phyloP scores from a whole-genome alignment of 2,113 vertebrate species.

The Pteronura brasiliensis region DNA sequence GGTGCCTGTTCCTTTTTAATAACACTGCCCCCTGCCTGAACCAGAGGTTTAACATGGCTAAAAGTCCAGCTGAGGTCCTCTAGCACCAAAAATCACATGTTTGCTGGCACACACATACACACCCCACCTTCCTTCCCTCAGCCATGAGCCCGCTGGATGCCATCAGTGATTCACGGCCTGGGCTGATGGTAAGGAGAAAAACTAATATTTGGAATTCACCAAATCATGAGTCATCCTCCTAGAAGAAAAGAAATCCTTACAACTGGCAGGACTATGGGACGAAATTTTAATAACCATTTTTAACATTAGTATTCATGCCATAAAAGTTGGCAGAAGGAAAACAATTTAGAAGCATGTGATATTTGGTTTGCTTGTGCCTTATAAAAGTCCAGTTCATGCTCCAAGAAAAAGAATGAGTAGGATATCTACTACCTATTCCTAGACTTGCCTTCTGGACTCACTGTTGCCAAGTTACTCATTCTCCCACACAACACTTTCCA shows the following conservation, averaged over 20 bases:
- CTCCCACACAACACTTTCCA: conserved; percentile 45
- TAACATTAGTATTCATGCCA: conserved; percentile 66
- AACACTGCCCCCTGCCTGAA: not conserved
- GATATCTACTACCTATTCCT: conserved; percentile 61
- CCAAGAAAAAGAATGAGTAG: conserved; percentile 56
- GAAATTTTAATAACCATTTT: conserved; percentile 54
- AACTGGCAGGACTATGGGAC: conserved; percentile 29
- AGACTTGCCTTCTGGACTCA: conserved; percentile 39
- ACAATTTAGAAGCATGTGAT: conserved; percentile 19
- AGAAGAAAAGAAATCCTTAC: conserved; percentile 64
- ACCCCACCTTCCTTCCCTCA: conserved; percentile 27
- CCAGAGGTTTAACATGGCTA: not conserved
- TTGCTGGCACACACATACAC: not conserved
- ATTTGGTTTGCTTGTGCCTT: conserved; percentile 34
- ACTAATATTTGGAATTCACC: conserved; percentile 72
- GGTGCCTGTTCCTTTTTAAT: conserved; percentile 48
- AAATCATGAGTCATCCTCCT: conserved; percentile 66
- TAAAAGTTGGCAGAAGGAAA: conserved; percentile 37
- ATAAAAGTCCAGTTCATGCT: conserved; percentile 56
- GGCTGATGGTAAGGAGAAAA: conserved; percentile 61
- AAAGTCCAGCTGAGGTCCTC: conserved; percentile 35
- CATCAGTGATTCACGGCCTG: conserved; percentile 53
- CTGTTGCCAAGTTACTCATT: conserved; percentile 25
- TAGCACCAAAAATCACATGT: conserved; percentile 58
- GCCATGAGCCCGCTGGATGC: conserved; percentile 20